phyloP scores from a whole-genome alignment of 1,140 invertebrate genomes.

The Bemisia tabaci region DNA sequence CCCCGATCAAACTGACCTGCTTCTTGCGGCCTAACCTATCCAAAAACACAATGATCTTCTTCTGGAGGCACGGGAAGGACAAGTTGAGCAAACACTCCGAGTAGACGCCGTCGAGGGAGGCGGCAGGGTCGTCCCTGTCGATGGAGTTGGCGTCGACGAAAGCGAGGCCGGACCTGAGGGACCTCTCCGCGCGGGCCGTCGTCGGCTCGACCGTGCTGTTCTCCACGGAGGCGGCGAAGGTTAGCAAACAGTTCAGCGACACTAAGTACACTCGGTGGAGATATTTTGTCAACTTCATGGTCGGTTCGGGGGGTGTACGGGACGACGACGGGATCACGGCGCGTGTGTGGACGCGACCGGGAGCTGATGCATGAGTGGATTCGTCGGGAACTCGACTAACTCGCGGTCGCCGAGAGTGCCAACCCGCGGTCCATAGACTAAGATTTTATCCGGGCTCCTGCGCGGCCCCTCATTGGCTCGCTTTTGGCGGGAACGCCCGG shows the following conservation, averaged over 20 bases:
- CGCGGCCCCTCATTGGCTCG: neutral
- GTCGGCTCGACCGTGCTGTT: neutral
- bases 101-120: slow-evolving; percentile 19
- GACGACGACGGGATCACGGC: too few relatives aligned
- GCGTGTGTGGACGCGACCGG: too few relatives aligned
- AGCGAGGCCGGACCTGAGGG: too few relatives aligned
- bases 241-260: neutral
- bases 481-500: neutral
- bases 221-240: neutral
- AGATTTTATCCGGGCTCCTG: neutral
- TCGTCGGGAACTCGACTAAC: too few relatives aligned
- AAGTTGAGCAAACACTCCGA: slow-evolving; percentile 20
- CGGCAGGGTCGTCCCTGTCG: slow-evolving; percentile 15
- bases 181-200: neutral
- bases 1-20: slow-evolving; percentile 20
- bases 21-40: slow-evolving; percentile 19
- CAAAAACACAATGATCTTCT: slow-evolving; percentile 22
- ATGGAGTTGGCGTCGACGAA: neutral
- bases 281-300: too few relatives aligned
- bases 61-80: slow-evolving; percentile 23
- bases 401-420: too few relatives aligned
- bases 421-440: neutral
- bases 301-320: too few relatives aligned
- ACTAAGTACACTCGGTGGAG: too few relatives aligned
- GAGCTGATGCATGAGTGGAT: too few relatives aligned